Conservation (phyloP, 2,113 vertebrate genomes). For the Brachirus orientalis region DNA sequence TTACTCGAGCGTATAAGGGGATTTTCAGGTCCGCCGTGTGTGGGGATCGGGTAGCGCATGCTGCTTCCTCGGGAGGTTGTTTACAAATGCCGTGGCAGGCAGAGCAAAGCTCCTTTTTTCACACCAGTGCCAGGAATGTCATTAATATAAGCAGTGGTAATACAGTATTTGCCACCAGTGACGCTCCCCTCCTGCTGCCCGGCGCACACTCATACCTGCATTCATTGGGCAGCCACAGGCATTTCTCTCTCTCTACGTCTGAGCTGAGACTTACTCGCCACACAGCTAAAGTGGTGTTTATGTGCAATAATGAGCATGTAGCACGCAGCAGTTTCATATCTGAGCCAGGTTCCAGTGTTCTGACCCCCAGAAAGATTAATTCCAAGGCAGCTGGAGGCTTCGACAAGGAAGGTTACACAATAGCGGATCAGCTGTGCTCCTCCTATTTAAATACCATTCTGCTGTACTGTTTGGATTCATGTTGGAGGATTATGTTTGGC, state of each 20-base stretch:
- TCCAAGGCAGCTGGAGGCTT: slow-evolving; percentile 62
- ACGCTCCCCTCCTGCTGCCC: background rate
- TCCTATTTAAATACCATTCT: slow-evolving; percentile 69
- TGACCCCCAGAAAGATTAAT: slow-evolving; percentile 56
- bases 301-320: slow-evolving; percentile 31
- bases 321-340: slow-evolving; percentile 36
- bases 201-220: slow-evolving; percentile 17
- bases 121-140: slow-evolving; percentile 71
- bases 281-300: slow-evolving; percentile 17
- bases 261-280: background rate
- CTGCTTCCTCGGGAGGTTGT: slow-evolving; percentile 53
- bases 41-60: background rate
- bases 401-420: slow-evolving; percentile 63
- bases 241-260: background rate
- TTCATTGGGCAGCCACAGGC: slow-evolving; percentile 31
- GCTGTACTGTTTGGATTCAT: slow-evolving; percentile 67
- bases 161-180: slow-evolving; percentile 23
- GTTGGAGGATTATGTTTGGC: slow-evolving; percentile 69
- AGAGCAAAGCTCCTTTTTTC: slow-evolving; percentile 43
- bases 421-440: slow-evolving; percentile 67
- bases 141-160: slow-evolving; percentile 66
- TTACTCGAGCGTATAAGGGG: no score
- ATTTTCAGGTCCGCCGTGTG: no score
- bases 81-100: slow-evolving; percentile 60
- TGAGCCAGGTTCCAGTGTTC: slow-evolving; percentile 44